Conservation (phyloP, 2,113 vertebrate genomes). For the Noctilio leporinus region DNA sequence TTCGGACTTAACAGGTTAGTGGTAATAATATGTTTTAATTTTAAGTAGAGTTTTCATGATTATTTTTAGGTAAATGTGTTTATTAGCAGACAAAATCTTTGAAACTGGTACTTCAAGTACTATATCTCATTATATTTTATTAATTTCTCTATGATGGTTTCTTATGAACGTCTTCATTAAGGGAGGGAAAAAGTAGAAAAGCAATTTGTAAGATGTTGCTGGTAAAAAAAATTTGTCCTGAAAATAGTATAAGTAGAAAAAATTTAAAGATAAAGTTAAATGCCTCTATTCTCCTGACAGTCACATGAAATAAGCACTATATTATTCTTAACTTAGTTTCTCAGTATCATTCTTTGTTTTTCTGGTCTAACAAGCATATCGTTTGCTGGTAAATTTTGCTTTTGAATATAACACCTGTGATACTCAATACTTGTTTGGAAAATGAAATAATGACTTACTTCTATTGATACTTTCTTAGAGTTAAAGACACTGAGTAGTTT, state of each 20-base stretch:
- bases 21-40: conserved; percentile 4
- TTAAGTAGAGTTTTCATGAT: background rate
- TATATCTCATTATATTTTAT: background rate
- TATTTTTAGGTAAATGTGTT: background rate
- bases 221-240: conserved; percentile 1
- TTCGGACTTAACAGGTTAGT: conserved; percentile 84
- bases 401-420: background rate
- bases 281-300: background rate
- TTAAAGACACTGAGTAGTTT: background rate
- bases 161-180: background rate
- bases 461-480: background rate
- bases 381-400: background rate
- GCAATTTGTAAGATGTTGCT: background rate
- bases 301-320: background rate
- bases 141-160: background rate
- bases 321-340: background rate
- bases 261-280: background rate
- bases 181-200: conserved; percentile 16
- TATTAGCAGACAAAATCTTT: background rate
- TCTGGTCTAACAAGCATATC: background rate
- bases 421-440: background rate
- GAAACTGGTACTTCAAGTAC: background rate
- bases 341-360: background rate
- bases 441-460: background rate
- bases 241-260: background rate